Evolutionary conservation across 2,888 invertebrate species (phyloP).

Genomic region (Heliconius hortense): DNA sequence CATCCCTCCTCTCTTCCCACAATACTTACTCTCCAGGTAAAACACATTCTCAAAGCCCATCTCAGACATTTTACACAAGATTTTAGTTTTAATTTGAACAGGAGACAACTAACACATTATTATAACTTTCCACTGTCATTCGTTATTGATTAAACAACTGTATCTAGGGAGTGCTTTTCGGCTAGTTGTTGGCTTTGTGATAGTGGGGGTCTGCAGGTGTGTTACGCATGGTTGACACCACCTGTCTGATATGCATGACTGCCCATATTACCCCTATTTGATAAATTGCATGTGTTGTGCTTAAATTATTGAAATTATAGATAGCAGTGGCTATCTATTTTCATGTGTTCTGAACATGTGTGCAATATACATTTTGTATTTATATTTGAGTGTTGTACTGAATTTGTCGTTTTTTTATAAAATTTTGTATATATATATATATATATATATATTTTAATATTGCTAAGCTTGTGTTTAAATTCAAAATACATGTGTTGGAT

Average conservation of each 20-base stretch:
- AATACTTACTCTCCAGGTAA: conserved; percentile 79
- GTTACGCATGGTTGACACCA: conserved; percentile 68
- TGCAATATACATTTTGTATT: neutral
- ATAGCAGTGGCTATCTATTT: neutral
- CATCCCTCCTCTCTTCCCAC: conserved; percentile 65
- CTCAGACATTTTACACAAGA: conserved; percentile 68
- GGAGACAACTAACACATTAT: conserved; percentile 62
- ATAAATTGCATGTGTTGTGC: conserved; percentile 36
- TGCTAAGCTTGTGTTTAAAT: neutral
- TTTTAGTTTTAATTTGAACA: conserved; percentile 49
- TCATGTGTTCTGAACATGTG: neutral
- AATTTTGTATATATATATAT: neutral
- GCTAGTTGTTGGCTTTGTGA: conserved; percentile 54
- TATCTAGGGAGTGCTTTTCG: conserved; percentile 60
- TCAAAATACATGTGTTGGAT: neutral
- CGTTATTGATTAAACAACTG: conserved; percentile 78
- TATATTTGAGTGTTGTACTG: neutral
- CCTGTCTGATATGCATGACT: conserved; percentile 70
- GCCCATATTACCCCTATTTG: conserved; percentile 50
- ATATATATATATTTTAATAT: neutral
- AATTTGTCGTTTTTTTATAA: neutral
- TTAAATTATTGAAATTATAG: conserved; percentile 24
- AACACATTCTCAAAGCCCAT: conserved; percentile 80
- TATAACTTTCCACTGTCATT: conserved; percentile 56
- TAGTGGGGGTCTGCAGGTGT: conserved; percentile 74